Evolutionary conservation across 2,113 vertebrate species (phyloP), one percentile per base, ranked within the genome.

Genomic region (human): DNA sequence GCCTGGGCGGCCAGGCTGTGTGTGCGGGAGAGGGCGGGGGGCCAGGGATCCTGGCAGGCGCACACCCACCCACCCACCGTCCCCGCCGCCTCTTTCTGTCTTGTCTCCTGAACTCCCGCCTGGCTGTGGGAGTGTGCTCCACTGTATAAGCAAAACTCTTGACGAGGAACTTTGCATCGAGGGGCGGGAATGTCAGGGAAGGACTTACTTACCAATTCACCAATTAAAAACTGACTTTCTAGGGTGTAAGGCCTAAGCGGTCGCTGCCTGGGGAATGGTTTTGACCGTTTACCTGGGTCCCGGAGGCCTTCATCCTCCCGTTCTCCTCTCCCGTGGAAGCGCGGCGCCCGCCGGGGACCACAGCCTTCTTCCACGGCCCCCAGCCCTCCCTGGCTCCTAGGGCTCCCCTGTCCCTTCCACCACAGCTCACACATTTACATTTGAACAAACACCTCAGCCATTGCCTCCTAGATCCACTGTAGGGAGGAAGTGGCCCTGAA

Each of bases 81-180:
- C 89, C 8, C 48, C 48, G 11, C 4, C 17, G 35, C 61, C 43
- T 5, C 32, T 30, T 10, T 32, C 70, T 25, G n/a, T 32, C 57
- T 43, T 4, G 81, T 18, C n/a, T 18, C 75, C 82, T 32, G 66
- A 86, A 17, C 78, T 55, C 83, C 61, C 11, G 17, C 61, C n/a
- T 7, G 86, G 92, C 76, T 2, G 72, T 43, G 90, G 68, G 80
- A 35, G 90, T 66, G 84, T 20, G 82, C n/a, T 38, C 22, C 68
- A 35, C 23, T 0, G 72, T 72, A 64, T 38, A 66, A 79, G 80
- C 82, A 70, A 61, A 97, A 97, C 96, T 97, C 95, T 48, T n/a
- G 35, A 22, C n/a, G 30, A 59, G 25, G n/a, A 96, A 95, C 73
- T 97, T 97, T 79, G 85, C 76, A 20, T 43, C 40, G 6, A 59